A percentile compares a stretch with the other conserved stretches of the same genome.
phyloP scores from a whole-genome alignment of 2,797 vertebrate genomes.

The Huso huso region DNA sequence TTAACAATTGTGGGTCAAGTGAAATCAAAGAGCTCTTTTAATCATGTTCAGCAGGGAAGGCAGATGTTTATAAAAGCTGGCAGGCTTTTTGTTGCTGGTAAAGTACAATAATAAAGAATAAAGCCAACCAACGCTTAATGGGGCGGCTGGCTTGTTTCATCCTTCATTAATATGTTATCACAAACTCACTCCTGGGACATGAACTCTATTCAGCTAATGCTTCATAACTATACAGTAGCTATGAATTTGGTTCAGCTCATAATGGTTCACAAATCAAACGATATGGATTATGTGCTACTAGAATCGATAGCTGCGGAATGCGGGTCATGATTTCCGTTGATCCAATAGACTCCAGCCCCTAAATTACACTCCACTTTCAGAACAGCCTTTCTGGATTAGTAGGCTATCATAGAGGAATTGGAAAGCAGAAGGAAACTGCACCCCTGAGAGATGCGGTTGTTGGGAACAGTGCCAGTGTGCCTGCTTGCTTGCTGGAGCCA shows the following conservation, averaged over 20 bases:
- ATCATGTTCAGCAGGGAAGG: too few species aligned
- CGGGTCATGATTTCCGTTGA: conserved; percentile 65
- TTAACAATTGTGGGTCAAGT: too few species aligned
- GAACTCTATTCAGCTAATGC: conserved; percentile 45
- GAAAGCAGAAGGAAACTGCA: conserved; percentile 6
- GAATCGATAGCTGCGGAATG: conserved; percentile 67
- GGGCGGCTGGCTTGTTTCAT: neutral
- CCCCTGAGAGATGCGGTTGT: neutral
- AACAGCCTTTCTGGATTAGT: conserved; percentile 31
- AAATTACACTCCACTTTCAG: conserved; percentile 65
- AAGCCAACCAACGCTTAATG: too few species aligned
- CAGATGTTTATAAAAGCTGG: too few species aligned
- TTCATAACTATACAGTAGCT: conserved; percentile 58
- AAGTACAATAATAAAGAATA: too few species aligned
- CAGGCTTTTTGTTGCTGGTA: too few species aligned
- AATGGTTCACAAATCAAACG: conserved; percentile 80
- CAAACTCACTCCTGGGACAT: conserved; percentile 21
- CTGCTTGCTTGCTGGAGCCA: too few species aligned
- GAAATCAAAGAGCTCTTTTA: too few species aligned
- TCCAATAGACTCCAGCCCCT: conserved; percentile 63
- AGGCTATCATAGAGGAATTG: conserved; percentile 20
- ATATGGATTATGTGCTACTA: conserved; percentile 73
- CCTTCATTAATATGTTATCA: conserved; percentile 23
- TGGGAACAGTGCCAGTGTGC: too few species aligned
- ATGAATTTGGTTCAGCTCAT: conserved; percentile 78